Evolutionary conservation across 2,797 vertebrate species (phyloP).

Genomic region (Danio aesculapii): DNA sequence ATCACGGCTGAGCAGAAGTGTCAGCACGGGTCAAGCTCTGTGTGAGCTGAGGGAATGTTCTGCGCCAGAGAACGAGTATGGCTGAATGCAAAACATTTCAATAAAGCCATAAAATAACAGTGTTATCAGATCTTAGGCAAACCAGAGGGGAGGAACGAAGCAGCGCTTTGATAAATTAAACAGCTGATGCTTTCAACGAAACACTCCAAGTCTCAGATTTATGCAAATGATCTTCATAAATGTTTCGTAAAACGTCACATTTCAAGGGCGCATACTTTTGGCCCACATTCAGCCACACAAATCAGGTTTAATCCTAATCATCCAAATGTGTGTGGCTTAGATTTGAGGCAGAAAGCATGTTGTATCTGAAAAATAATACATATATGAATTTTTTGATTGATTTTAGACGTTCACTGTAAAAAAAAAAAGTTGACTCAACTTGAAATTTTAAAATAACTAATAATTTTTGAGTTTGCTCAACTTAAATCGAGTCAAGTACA

Average conservation of each 20-base stretch:
- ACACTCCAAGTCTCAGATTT: conserved; percentile 76
- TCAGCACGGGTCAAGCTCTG: conserved; percentile 41
- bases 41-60: conserved; percentile 42
- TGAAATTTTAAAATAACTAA: too few relatives aligned
- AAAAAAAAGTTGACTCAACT: background rate
- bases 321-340: conserved; percentile 81
- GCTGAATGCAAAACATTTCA: conserved; percentile 55
- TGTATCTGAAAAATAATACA: background rate
- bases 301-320: conserved; percentile 80
- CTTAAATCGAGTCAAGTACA: too few relatives aligned
- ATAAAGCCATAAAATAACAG: conserved; percentile 54
- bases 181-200: conserved; percentile 36
- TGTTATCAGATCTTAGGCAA: conserved; percentile 60
- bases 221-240: conserved; percentile 80
- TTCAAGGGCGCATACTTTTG: conserved; percentile 2
- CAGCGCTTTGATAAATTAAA: conserved; percentile 37
- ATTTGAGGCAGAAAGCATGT: background rate
- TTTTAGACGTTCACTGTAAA: conserved; percentile 1
- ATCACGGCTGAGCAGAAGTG: conserved; percentile 56
- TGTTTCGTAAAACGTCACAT: background rate
- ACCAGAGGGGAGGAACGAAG: conserved; percentile 32
- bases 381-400: background rate
- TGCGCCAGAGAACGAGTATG: conserved; percentile 41
- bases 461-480: too few relatives aligned
- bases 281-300: conserved; percentile 39